phyloP scores from a whole-genome alignment of 64 coral and sea anemone genomes.

The Dendronephthya gigantea region DNA sequence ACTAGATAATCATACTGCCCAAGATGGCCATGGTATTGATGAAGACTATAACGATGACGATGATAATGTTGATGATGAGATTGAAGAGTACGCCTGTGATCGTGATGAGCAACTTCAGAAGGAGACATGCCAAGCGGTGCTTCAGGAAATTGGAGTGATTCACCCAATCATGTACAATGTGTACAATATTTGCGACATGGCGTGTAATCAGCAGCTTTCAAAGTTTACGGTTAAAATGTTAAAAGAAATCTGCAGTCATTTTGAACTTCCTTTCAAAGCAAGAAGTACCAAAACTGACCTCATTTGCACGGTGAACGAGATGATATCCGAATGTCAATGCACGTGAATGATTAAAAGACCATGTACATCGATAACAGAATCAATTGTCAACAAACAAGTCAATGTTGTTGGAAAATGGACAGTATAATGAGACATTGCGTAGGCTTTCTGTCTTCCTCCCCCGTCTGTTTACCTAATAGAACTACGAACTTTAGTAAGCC shows the following conservation, averaged over 20 bases:
- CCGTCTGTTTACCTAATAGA: not conserved
- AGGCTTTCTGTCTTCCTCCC: not conserved
- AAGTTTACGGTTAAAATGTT: not conserved
- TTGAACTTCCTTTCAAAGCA: not conserved
- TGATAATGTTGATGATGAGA: conserved; percentile 5
- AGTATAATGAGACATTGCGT: not conserved
- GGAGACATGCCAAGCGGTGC: not conserved
- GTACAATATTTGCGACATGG: not conserved
- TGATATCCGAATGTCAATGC: not conserved
- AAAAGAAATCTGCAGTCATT: not conserved
- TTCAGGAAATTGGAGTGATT: not conserved
- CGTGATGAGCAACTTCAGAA: conserved; percentile 31
- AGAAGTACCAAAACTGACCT: not conserved
- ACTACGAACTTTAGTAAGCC: not conserved
- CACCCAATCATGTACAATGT: not conserved
- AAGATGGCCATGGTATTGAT: not conserved
- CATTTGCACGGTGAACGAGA: not conserved
- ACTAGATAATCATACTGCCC: not conserved
- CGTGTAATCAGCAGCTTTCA: not conserved
- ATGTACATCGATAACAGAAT: not conserved
- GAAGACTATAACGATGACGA: not conserved
- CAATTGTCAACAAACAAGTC: not conserved
- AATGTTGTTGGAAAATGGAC: not conserved
- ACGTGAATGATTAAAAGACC: not conserved
- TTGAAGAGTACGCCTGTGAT: conserved; percentile 34